phyloP scores from a whole-genome alignment of 2,888 invertebrate species.

The Hirtodrosophila duncani region DNA sequence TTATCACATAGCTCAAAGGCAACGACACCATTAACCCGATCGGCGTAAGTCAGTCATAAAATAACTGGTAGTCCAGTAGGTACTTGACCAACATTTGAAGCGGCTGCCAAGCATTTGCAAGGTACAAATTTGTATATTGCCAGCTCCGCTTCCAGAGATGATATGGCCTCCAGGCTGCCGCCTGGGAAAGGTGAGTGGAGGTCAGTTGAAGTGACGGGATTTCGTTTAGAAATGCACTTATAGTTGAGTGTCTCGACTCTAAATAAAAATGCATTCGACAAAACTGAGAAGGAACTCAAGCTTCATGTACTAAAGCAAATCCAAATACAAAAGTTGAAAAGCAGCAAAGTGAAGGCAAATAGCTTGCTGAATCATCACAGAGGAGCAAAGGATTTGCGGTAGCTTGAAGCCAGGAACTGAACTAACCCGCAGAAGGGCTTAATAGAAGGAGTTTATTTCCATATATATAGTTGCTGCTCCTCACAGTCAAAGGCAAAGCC shows the following conservation, averaged over 20 bases:
- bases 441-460: slow-evolving; percentile 19
- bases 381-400: too few species aligned
- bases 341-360: neutral
- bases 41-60: too few species aligned
- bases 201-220: slow-evolving; percentile 3
- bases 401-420: too few species aligned
- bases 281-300: slow-evolving; percentile 35
- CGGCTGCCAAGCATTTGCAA: slow-evolving; percentile 19
- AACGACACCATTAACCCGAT: too few species aligned
- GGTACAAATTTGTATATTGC: too few species aligned
- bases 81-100: slow-evolving; percentile 51
- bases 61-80: slow-evolving; percentile 19
- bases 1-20: slow-evolving; percentile 42
- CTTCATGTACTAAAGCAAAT: slow-evolving; percentile 20
- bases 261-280: slow-evolving; percentile 26
- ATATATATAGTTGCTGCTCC: slow-evolving; percentile 23
- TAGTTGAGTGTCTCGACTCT: slow-evolving; percentile 31
- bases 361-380: slow-evolving; percentile 33
- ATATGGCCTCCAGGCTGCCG: slow-evolving; percentile 11
- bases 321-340: slow-evolving; percentile 2
- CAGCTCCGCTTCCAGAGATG: neutral
- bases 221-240: slow-evolving; percentile 42
- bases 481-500: slow-evolving; percentile 11
- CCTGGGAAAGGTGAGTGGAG: slow-evolving; percentile 20
- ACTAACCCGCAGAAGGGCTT: too few species aligned